These are phyloP conservation scores for Danio albolineatus DNA, from an alignment of 2,797 vertebrate species.

Conservation along the genomic window DNA sequence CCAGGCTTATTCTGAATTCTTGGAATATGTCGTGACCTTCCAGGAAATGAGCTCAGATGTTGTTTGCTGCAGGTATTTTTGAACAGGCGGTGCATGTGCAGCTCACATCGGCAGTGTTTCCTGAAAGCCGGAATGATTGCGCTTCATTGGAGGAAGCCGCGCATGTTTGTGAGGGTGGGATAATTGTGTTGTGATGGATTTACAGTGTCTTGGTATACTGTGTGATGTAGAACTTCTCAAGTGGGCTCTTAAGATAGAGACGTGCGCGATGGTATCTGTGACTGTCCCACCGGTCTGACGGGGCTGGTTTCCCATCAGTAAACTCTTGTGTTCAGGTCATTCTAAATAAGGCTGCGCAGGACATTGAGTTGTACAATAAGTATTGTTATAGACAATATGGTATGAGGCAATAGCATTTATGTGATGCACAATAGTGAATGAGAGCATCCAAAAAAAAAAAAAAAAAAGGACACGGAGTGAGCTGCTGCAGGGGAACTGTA, in stretches of 20 bases:
- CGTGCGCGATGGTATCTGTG: constrained; percentile 7
- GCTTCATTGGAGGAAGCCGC: constrained; percentile 5
- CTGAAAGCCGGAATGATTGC: constrained; percentile 5
- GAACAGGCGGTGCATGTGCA: constrained; percentile 21
- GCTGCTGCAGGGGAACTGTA: too few species aligned
- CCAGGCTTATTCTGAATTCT: not conserved
- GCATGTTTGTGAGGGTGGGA: constrained; percentile 12
- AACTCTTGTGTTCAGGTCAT: not conserved
- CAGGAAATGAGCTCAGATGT: constrained; percentile 25
- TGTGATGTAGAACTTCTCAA: constrained; percentile 21
- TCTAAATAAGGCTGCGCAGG: not conserved
- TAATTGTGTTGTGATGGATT: constrained; percentile 40
- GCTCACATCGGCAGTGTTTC: constrained; percentile 22
- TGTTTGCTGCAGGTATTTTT: constrained; percentile 12
- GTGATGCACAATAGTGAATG: too few species aligned
- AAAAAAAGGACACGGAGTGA: too few species aligned
- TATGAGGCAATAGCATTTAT: too few species aligned
- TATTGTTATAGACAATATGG: too few species aligned
- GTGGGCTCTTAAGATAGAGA: constrained; percentile 27
- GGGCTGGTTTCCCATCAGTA: not conserved
- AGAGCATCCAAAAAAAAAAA: too few species aligned
- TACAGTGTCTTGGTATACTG: constrained; percentile 15
- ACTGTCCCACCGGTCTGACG: not conserved
- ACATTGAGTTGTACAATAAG: too few species aligned
- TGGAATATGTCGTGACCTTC: constrained; percentile 3